Percentiles rank a stretch among this genome's conserved stretches.
Evolutionary conservation across 1,140 invertebrate genomes (phyloP).

Genomic region (Hesperophylax magnus): DNA sequence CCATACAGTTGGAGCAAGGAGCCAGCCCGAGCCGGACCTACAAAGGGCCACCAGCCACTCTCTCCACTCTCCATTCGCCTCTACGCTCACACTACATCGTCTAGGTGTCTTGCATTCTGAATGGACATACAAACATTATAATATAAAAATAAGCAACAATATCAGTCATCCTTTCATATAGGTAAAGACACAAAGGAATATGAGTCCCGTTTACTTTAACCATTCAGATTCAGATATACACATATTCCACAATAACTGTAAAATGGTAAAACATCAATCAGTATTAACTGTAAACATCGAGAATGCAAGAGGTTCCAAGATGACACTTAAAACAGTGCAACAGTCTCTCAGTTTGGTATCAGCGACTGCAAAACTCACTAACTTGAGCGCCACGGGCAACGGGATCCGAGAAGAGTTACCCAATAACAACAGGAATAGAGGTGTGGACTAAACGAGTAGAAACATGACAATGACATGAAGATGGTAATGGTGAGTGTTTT

Average conservation of each 20-base stretch:
- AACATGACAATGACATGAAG: conserved; percentile 57
- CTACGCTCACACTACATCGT: not conserved
- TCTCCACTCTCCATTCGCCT: not conserved
- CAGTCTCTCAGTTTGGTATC: conserved; percentile 35
- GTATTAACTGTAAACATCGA: conserved; percentile 54
- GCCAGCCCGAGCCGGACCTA: too few species aligned
- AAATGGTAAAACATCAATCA: conserved; percentile 55
- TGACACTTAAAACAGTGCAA: conserved; percentile 59
- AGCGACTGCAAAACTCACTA: conserved; percentile 38
- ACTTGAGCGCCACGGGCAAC: conserved; percentile 52
- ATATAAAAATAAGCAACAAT: conserved; percentile 59
- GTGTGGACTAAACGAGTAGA: conserved; percentile 58
- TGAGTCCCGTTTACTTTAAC: conserved; percentile 55
- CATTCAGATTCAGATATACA: conserved; percentile 54
- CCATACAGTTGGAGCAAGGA: too few species aligned
- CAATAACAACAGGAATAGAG: conserved; percentile 58
- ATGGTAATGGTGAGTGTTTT: conserved; percentile 58
- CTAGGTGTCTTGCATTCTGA: conserved; percentile 49
- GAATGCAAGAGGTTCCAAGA: conserved; percentile 58
- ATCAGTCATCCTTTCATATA: conserved; percentile 58
- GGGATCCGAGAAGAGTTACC: conserved; percentile 53
- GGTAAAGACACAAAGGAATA: conserved; percentile 56
- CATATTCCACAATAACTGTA: conserved; percentile 56
- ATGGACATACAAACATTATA: conserved; percentile 57
- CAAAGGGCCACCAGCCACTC: too few species aligned